Conservation (phyloP, 2,113 vertebrate species). For the Dicrurus megarhynchus region DNA sequence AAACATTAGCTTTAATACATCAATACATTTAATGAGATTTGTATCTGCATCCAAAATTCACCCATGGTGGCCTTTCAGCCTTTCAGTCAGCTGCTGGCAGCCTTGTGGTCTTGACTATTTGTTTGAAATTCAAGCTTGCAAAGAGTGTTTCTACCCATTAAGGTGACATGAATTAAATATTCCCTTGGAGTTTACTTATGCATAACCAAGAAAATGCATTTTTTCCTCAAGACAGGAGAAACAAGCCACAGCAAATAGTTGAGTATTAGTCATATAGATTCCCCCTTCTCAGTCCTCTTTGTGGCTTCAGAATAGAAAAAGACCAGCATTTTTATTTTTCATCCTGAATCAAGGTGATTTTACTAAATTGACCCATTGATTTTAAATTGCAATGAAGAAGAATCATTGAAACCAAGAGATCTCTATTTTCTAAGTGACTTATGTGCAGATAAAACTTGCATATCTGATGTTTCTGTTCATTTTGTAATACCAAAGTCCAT, state of each 20-base stretch:
- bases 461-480: not conserved
- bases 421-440: not conserved
- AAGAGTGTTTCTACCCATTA: not conserved
- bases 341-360: not conserved
- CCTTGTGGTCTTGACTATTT: not conserved
- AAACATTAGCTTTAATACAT: conserved; percentile 46
- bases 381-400: not conserved
- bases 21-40: conserved; percentile 57
- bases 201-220: not conserved
- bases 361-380: not conserved
- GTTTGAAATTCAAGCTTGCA: conserved; percentile 2
- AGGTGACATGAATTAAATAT: conserved; percentile 9
- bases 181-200: not conserved
- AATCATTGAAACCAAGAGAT: not conserved
- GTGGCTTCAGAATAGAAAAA: not conserved
- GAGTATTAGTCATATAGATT: not conserved
- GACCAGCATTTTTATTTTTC: not conserved
- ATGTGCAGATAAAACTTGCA: not conserved
- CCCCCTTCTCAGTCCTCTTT: not conserved
- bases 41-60: conserved; percentile 45
- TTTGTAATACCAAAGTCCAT: not conserved
- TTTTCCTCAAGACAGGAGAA: not conserved
- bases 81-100: conserved; percentile 15
- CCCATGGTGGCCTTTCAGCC: not conserved
- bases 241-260: not conserved